These are phyloP conservation scores for Sturnus vulgaris DNA, from an alignment of 2,113 vertebrate species.

Conservation along the genomic window DNA sequence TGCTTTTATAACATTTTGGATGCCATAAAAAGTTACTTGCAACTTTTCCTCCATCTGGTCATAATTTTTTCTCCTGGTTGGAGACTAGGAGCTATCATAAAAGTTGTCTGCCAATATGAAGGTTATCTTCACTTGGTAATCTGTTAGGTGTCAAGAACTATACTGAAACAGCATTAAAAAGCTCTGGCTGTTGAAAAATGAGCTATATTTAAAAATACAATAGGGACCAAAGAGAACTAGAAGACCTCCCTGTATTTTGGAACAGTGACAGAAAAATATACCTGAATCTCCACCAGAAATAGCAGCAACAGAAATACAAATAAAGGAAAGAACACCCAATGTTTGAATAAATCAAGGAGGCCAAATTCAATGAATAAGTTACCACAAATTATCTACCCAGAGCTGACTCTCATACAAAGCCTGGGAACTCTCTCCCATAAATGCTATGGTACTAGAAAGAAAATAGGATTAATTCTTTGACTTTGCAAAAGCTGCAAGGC, in stretches of 20 bases:
- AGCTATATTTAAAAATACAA: not conserved
- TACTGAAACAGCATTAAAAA: not conserved
- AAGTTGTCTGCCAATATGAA: not conserved
- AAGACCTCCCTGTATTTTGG: not conserved
- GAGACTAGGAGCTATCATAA: not conserved
- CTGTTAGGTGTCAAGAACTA: not conserved
- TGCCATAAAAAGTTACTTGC: not conserved
- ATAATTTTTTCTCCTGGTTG: not conserved
- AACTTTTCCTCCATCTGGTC: not conserved
- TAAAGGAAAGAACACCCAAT: not conserved
- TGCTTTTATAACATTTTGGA: not conserved
- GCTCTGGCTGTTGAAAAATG: not conserved
- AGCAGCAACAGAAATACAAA: not conserved
- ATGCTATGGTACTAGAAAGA: not conserved
- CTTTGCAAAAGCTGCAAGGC: not conserved
- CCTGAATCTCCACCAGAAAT: not conserved
- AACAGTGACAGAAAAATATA: not conserved
- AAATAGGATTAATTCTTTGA: not conserved
- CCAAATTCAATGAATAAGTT: not conserved
- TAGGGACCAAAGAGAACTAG: not conserved
- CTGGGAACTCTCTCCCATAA: not conserved
- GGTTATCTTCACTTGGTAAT: not conserved
- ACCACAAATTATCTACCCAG: not conserved
- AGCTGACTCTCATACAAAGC: not conserved
- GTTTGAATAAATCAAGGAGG: not conserved